Evolutionary conservation across 2,888 invertebrate species (phyloP), one percentile per base, ranked within the genome.

Genomic region (Andrena camellia): DNA sequence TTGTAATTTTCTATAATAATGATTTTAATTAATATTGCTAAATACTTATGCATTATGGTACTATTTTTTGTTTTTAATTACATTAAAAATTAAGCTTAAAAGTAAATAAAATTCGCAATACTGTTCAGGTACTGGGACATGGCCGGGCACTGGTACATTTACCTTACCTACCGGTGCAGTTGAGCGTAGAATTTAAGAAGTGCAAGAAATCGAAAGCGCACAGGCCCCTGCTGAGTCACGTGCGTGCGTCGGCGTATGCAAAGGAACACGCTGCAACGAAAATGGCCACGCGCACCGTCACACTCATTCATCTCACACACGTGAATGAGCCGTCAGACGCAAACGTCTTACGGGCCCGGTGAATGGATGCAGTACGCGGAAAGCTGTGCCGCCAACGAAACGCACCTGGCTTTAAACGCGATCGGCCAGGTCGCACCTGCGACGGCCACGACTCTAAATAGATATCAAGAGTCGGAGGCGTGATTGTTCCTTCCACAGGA

Each of bases 311-410:
- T 67, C 73, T 76, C 23, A 31, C 31, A 17, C 29, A 50, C 59
- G 67, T 69, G 71, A 85, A 85, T 71, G 77, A 84, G 29, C 69
- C 54, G 74, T 78, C 67, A 29, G 64, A 20, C 26, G 54, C 48
- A 31, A 77, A 64, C 78, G 68, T 84, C 69, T 62, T 29, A 35
- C 57, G 57, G 29, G 64, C 26, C 17, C 42, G 42, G 57, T 71
- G 76, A 85, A 85, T 85, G 73, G 60, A 64, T 26, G 57, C 20
- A 50, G 6, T n/a, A 20, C 74, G 66, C 70, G 66, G 68, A 64
- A 20, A 62, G 35, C 8, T 13, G 13, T 48, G 52, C 33, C 33
- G 52, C 60, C 52, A 77, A 64, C 50, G 50, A 60, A 59, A 70
- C 69, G 26, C 57, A 73, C 72, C 73, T 73, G 69, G 78, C 42